These are phyloP conservation scores for Podocnemis expansa DNA, from an alignment of 2,113 vertebrate genomes.

Conservation along the genomic window DNA sequence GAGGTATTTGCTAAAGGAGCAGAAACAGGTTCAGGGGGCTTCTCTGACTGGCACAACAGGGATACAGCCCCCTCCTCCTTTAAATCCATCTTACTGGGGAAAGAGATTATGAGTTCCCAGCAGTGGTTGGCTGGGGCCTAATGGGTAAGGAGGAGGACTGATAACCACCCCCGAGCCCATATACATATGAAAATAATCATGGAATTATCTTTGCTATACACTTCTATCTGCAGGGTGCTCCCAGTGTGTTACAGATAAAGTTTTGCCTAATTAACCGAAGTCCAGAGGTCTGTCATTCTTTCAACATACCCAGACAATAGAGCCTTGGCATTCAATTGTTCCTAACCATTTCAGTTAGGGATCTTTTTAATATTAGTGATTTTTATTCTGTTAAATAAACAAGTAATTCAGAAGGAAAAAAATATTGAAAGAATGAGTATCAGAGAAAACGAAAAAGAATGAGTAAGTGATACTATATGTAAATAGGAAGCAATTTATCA, in stretches of 20 bases:
- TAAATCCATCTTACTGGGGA: background rate
- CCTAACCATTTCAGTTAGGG: slow-evolving; percentile 17
- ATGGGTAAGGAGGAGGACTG: background rate
- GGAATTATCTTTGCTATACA: background rate
- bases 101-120: background rate
- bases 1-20: background rate
- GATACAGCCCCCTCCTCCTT: background rate
- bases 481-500: slow-evolving; percentile 59
- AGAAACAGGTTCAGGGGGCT: background rate
- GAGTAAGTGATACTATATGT: slow-evolving; percentile 9
- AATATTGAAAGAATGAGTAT: background rate
- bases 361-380: slow-evolving; percentile 14
- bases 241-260: background rate
- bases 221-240: background rate
- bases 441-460: too few species aligned
- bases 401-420: slow-evolving; percentile 53
- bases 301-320: background rate
- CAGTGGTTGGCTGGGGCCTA: background rate
- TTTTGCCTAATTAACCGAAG: background rate
- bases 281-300: background rate
- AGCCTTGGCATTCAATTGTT: background rate
- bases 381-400: slow-evolving; percentile 34
- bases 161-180: background rate
- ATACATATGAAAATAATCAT: background rate
- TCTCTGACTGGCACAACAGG: background rate